Base-by-base conservation (phyloP, 2,113 vertebrate species). In the Mustelus asterias region DNA sequence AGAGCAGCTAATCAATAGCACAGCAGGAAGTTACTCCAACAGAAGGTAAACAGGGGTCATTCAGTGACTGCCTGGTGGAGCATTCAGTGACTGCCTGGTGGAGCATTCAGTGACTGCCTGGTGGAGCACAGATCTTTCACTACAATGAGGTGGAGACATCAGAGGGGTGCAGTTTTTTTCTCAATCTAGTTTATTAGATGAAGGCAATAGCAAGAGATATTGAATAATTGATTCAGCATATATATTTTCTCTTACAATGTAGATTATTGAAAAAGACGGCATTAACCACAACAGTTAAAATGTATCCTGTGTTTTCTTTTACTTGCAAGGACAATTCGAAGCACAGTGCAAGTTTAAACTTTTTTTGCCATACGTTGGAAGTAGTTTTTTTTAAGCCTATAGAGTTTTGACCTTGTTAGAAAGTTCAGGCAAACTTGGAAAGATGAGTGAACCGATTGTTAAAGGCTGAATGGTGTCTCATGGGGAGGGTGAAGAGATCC, bases 11-110 rank as follows among this genome's bases (percentile, higher is more conserved):
- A 97, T 98, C 97, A 98, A 97, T 98, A 97, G 97, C 98, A 96
- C 98, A 98, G 98, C 97, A 96, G 98, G 98, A 97, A 97, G 97
- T 97, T 97, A 97, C 97, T 97, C 97, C 97, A 96, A 96, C 98
- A 97, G 97, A 98, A 98, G 97, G 97, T 97, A 98, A 97, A 97
- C 97, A 97, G 33, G 93, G 98, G 97, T 97, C 97, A 97, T 96
- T 96, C 96, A 96, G 96, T 96, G 97, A 96, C 97, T 97, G n/a
- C n/a, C n/a, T n/a, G n/a, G n/a, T n/a, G n/a, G n/a, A n/a, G n/a
- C 97, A 97, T 96, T 95, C 96, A 96, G 96, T 96, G 97, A 96
- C 97, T 97, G 96, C 97, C 97, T 97, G 58, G 96, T 96, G 96
- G 97, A 97, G n/a, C 97, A 97, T 96, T 95, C 96, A 96, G 96